These are phyloP conservation scores for Parasteatoda tepidariorum DNA, from an alignment of 1,140 invertebrate genomes.

Conservation along the genomic window DNA sequence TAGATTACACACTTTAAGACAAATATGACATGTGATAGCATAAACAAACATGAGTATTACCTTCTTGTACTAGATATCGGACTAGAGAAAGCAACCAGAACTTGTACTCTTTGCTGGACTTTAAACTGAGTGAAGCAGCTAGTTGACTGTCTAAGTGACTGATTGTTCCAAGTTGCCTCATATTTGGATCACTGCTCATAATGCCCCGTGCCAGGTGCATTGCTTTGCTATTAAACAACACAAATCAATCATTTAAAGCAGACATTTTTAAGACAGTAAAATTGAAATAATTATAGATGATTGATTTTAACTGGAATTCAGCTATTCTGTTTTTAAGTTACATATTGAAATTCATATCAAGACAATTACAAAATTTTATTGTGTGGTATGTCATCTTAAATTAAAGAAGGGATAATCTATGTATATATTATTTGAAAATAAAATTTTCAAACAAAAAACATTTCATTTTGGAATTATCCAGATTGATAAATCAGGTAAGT, in stretches of 20 bases:
- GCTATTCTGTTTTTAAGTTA: too few relatives aligned
- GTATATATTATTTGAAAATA: too few relatives aligned
- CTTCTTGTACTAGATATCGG: slow-evolving; percentile 81
- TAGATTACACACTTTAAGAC: too few relatives aligned
- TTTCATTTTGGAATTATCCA: too few relatives aligned
- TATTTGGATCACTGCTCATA: slow-evolving; percentile 55
- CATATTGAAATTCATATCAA: too few relatives aligned
- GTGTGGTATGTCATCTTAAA: too few relatives aligned
- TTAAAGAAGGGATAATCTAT: too few relatives aligned
- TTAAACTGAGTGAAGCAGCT: slow-evolving; percentile 76
- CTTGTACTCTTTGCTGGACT: slow-evolving; percentile 79
- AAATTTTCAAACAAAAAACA: too few relatives aligned
- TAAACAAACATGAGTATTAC: slow-evolving; percentile 70
- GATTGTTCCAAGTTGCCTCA: slow-evolving; percentile 69
- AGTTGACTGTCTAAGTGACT: slow-evolving; percentile 84
- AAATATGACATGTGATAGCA: too few relatives aligned
- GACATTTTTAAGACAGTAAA: background rate
- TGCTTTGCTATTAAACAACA: slow-evolving; percentile 42
- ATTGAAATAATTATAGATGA: background rate
- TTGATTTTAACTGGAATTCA: too few relatives aligned
- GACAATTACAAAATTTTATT: too few relatives aligned
- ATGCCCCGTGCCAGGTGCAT: slow-evolving; percentile 41
- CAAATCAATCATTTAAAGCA: background rate
- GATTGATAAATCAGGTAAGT: too few relatives aligned
- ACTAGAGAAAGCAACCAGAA: slow-evolving; percentile 83